Evolutionary conservation across 2,888 invertebrate genomes (phyloP).

Genomic region (Melanchra persicariae): DNA sequence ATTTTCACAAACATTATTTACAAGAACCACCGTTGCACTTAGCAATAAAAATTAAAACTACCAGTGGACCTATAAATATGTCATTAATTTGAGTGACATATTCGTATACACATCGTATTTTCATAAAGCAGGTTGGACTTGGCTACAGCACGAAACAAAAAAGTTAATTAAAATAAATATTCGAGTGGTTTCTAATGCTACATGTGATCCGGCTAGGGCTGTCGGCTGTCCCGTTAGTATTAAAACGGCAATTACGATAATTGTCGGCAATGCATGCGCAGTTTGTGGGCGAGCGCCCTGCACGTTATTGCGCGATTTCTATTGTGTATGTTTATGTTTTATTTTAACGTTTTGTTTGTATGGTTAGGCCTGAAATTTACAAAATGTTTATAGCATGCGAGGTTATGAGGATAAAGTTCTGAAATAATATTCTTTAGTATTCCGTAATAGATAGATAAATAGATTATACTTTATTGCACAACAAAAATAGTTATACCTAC

Average conservation of each 20-base stretch:
- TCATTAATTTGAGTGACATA: slow-evolving; percentile 59
- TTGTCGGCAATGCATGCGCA: slow-evolving; percentile 61
- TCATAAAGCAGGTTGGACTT: slow-evolving; percentile 38
- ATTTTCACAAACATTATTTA: slow-evolving; percentile 43
- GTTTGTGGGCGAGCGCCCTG: slow-evolving; percentile 52
- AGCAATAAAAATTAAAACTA: slow-evolving; percentile 52
- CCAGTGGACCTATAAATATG: slow-evolving; percentile 55
- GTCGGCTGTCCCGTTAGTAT: slow-evolving; percentile 57
- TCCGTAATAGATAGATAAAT: too few relatives aligned
- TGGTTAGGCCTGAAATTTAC: neutral
- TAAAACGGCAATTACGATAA: slow-evolving; percentile 66
- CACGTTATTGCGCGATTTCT: slow-evolving; percentile 48
- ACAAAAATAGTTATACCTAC: too few relatives aligned
- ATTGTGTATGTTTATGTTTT: slow-evolving; percentile 46
- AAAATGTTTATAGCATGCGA: neutral
- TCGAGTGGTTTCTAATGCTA: slow-evolving; percentile 64
- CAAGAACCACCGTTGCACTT: slow-evolving; percentile 41
- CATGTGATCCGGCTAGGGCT: slow-evolving; percentile 49
- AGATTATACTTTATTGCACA: too few relatives aligned
- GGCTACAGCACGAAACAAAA: slow-evolving; percentile 60
- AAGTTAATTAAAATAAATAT: slow-evolving; percentile 68
- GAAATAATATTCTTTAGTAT: too few relatives aligned
- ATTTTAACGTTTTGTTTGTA: slow-evolving; percentile 51
- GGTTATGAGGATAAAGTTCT: neutral
- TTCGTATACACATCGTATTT: slow-evolving; percentile 1